phyloP scores from a whole-genome alignment of 2,797 vertebrate species.

The Zenarchopterus dispar region DNA sequence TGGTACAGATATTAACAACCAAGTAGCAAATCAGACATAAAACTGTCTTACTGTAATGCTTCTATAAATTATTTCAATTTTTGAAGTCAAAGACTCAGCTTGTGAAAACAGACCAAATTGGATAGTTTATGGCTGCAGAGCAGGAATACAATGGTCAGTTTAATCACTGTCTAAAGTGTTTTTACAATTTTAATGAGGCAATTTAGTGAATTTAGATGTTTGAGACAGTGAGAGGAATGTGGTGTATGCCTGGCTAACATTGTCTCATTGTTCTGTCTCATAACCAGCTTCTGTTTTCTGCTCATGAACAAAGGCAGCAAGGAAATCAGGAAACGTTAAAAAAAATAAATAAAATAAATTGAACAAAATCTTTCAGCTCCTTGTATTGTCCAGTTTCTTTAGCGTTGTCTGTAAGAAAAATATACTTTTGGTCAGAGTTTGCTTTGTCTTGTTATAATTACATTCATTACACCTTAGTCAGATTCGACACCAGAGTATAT shows the following conservation, averaged over 20 bases:
- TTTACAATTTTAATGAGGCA: conserved; percentile 81
- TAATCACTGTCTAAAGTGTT: conserved; percentile 76
- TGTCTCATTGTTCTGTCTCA: conserved; percentile 79
- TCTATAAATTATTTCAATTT: conserved; percentile 64
- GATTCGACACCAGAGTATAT: conserved; percentile 16
- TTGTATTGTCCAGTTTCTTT: conserved; percentile 62
- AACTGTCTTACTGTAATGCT: conserved; percentile 32
- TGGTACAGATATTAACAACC: conserved; percentile 53
- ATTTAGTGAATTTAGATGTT: conserved; percentile 76
- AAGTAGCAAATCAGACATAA: conserved; percentile 37
- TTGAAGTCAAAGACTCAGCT: conserved; percentile 59
- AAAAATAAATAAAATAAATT: conserved; percentile 22
- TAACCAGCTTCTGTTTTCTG: conserved; percentile 77
- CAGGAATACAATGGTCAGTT: conserved; percentile 65
- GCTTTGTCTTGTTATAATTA: not conserved
- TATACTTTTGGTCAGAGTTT: conserved; percentile 5
- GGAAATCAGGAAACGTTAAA: conserved; percentile 54
- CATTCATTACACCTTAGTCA: not conserved
- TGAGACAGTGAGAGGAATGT: conserved; percentile 75
- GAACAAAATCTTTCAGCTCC: conserved; percentile 63
- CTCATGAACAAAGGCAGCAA: conserved; percentile 69
- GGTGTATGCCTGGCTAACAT: conserved; percentile 70
- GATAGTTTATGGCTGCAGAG: conserved; percentile 57
- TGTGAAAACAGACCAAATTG: conserved; percentile 44
- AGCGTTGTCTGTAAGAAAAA: conserved; percentile 28